phyloP scores from a whole-genome alignment of 2,888 invertebrate genomes.

The Drosophila kokeensis region DNA sequence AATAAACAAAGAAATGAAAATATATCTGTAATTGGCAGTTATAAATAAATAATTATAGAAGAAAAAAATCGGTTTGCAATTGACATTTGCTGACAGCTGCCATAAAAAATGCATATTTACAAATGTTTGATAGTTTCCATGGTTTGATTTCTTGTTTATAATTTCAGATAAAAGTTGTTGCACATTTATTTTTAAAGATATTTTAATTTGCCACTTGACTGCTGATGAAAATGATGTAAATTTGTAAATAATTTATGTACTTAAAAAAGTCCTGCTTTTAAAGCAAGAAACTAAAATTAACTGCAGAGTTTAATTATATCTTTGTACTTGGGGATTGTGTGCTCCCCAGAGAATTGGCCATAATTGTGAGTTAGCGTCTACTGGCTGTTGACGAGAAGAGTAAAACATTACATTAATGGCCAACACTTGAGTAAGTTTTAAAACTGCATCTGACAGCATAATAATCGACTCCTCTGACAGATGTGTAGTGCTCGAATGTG shows the following conservation, averaged over 20 bases:
- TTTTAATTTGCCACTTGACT: background rate
- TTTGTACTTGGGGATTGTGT: background rate
- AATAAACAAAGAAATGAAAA: no score
- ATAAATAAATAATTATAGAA: no score
- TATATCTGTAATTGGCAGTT: no score
- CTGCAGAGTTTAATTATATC: background rate
- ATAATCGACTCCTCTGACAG: constrained; percentile 4
- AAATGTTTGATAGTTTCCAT: no score
- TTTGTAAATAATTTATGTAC: background rate
- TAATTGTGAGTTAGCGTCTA: background rate
- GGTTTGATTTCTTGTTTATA: no score
- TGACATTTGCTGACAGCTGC: no score
- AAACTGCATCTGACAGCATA: constrained; percentile 7
- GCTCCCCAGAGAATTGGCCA: background rate
- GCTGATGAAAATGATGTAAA: no score
- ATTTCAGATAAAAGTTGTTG: no score
- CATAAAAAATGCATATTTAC: no score
- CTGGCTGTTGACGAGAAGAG: no score
- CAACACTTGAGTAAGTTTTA: background rate
- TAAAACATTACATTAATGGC: background rate
- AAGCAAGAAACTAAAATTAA: background rate
- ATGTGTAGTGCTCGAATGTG: constrained; percentile 3
- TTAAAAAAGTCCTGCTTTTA: no score
- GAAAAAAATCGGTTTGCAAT: no score
- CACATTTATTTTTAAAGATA: background rate